Evolutionary conservation across 2,797 vertebrate species (phyloP).

Genomic region (Pseudochromis fuscus): DNA sequence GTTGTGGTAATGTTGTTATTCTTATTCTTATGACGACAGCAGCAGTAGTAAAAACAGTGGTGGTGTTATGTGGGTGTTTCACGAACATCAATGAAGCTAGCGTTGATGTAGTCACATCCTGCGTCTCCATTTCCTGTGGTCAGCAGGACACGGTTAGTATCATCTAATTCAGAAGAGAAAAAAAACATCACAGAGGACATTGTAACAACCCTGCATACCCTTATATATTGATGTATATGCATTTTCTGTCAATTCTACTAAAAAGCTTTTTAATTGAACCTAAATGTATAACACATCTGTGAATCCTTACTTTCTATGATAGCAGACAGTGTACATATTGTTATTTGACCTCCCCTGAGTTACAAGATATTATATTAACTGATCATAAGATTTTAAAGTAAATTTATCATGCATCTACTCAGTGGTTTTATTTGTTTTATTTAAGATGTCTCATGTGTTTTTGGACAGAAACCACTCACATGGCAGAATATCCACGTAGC

Average conservation of each 20-base stretch:
- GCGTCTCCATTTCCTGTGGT: constrained; percentile 84
- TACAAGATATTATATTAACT: not conserved
- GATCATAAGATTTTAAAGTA: not conserved
- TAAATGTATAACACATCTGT: too few species aligned
- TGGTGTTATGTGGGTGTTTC: not conserved
- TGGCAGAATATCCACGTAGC: constrained; percentile 97
- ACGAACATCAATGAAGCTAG: constrained; percentile 95
- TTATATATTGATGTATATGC: not conserved
- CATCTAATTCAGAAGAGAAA: constrained; percentile 84
- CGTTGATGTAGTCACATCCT: constrained; percentile 96
- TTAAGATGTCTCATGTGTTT: not conserved
- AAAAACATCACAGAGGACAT: not conserved
- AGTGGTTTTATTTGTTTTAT: not conserved
- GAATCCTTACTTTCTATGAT: too few species aligned
- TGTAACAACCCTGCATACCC: not conserved
- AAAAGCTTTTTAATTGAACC: not conserved
- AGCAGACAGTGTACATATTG: too few species aligned
- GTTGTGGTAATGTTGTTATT: not conserved
- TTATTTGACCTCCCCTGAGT: not conserved
- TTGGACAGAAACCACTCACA: constrained; percentile 83
- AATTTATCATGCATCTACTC: not conserved
- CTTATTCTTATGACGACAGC: not conserved
- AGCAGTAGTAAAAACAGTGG: not conserved
- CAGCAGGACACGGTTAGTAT: constrained; percentile 93
- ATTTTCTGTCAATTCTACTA: not conserved